A percentile compares a stretch with the other conserved stretches of the same genome.
These are phyloP conservation scores for Hippocampus abdominalis DNA, from an alignment of 2,113 vertebrate genomes.

Conservation along the genomic window DNA sequence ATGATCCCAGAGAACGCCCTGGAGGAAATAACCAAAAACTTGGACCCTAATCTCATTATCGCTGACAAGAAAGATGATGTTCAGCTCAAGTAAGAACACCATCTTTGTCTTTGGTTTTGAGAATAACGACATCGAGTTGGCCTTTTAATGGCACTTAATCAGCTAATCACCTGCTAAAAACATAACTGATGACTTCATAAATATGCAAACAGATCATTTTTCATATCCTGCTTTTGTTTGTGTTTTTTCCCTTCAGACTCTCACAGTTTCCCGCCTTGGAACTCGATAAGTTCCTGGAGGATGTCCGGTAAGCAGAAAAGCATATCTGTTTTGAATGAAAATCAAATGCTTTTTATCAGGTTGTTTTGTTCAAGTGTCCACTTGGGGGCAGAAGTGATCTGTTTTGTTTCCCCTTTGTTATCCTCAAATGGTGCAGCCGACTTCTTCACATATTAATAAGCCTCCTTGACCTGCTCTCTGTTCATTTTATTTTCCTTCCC, in stretches of 20 bases:
- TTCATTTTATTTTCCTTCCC: background rate
- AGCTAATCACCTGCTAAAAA: background rate
- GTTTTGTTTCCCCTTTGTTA: background rate
- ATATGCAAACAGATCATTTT: background rate
- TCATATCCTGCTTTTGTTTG: background rate
- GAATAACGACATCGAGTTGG: background rate
- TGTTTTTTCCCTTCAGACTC: conserved; percentile 71
- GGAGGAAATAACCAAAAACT: conserved; percentile 96
- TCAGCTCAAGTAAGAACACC: conserved; percentile 82
- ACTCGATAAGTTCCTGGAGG: conserved; percentile 95
- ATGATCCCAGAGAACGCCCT: conserved; percentile 96
- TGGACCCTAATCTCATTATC: conserved; percentile 87
- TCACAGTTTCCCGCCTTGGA: conserved; percentile 94
- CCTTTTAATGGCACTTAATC: background rate
- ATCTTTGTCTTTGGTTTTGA: background rate
- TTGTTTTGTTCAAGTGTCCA: conserved; percentile 15
- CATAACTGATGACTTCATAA: background rate
- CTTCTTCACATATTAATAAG: background rate
- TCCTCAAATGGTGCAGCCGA: background rate
- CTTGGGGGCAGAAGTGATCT: conserved; percentile 39
- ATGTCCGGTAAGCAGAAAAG: conserved; percentile 82
- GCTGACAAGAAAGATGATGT: conserved; percentile 82
- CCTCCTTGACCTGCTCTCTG: background rate
- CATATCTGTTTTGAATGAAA: background rate
- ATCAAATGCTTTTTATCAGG: background rate